Percentiles rank a stretch among this genome's conserved stretches.
Evolutionary conservation across 2,888 invertebrate species (phyloP).

Genomic region (Dichetophora obliterata): DNA sequence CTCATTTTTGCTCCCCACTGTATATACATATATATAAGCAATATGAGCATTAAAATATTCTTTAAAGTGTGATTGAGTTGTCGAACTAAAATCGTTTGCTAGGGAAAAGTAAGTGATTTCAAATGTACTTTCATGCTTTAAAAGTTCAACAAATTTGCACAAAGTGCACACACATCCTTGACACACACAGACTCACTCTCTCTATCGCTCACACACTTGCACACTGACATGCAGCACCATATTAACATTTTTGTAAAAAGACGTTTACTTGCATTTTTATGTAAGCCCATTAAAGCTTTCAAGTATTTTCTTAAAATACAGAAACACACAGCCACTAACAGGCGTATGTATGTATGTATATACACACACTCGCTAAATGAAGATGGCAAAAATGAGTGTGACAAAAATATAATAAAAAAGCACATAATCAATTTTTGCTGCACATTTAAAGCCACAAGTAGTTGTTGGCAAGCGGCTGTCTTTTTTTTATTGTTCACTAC

Average conservation of each 20-base stretch:
- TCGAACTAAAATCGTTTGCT: not conserved
- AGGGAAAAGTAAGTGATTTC: not conserved
- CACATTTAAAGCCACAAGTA: constrained; percentile 36
- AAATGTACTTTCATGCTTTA: not conserved
- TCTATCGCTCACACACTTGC: not conserved
- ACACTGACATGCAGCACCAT: not conserved
- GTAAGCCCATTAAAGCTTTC: not conserved
- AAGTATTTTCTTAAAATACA: not conserved
- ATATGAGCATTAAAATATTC: no score
- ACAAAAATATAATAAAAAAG: not conserved
- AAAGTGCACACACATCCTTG: not conserved
- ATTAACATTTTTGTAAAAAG: no score
- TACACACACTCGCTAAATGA: no score
- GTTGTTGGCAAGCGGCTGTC: constrained; percentile 16
- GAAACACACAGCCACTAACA: no score
- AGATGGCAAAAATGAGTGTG: not conserved
- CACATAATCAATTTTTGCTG: constrained; percentile 2
- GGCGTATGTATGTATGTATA: no score
- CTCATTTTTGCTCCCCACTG: no score
- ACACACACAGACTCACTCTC: not conserved
- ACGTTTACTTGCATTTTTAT: no score
- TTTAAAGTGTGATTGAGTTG: no score
- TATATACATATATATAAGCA: no score
- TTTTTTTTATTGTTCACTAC: not conserved
- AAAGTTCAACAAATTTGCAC: not conserved